Evolutionary conservation across 2,888 invertebrate genomes (phyloP), one percentile per base, ranked within the genome.

Genomic region (Cheilosia scutellata): DNA sequence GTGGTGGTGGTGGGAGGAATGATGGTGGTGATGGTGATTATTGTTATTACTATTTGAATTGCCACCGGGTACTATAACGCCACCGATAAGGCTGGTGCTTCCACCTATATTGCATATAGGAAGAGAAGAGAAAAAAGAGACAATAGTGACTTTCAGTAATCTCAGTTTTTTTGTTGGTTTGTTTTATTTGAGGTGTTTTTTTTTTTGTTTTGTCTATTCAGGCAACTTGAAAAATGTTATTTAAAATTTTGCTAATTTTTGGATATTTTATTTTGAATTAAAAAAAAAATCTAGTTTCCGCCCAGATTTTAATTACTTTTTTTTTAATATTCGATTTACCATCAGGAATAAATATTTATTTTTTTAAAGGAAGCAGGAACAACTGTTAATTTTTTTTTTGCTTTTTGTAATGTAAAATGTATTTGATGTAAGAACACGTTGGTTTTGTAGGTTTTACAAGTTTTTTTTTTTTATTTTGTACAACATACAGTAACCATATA

Each of bases 61-160:
- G 90, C 90, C 91, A 90, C 92, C 92, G 89, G 92, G 91, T 89
- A 92, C 91, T 90, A 92, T 92, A 89, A 92, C 92, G 90, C 92
- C 92, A 90, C 92, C 90, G 89, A 91, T 91, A 89, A 92, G 91
- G 91, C 90, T 90, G 91, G 92, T 91, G 90, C 92, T 91, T 91
- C 91, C 92, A 91, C 92, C 92, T 91, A 91, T 90, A 92, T 90
- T 90, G 89, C 89, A 92, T 92, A 91, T 91, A 91, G 92, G 92
- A 92, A 92, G 92, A 92, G 91, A 92, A 92, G 92, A 88, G 89
- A 92, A 92, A 92, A 92, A 92, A 93, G 93, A 93, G 93, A 93
- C 92, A 93, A 92, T 92, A 92, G 93, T 93, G 93, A 93, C 93
- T 93, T 92, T 91, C 91, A 91, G 91, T 92, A 91, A 90, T 90